Conservation (phyloP, 2,888 invertebrate species). For the Boloria selene region DNA sequence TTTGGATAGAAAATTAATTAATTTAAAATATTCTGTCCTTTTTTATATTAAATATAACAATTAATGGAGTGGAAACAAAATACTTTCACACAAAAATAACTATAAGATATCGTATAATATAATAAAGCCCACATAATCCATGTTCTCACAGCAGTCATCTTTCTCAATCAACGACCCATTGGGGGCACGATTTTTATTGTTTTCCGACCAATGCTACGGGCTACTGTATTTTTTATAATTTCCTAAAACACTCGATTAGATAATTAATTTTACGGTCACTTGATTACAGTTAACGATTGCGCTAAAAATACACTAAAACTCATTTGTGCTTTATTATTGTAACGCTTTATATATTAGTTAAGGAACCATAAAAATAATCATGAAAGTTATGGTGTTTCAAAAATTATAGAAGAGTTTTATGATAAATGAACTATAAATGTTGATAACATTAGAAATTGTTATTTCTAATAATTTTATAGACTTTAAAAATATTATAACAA, state of each 20-base stretch:
- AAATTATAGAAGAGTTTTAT: slow-evolving; percentile 29
- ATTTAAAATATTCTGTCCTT: too few relatives aligned
- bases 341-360: slow-evolving; percentile 55
- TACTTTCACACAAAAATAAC: slow-evolving; percentile 19
- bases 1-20: too few relatives aligned
- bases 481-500: too few relatives aligned
- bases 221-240: slow-evolving; percentile 52
- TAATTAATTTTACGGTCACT: slow-evolving; percentile 77
- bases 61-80: too few relatives aligned
- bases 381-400: slow-evolving; percentile 27
- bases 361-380: slow-evolving; percentile 45
- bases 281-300: slow-evolving; percentile 68
- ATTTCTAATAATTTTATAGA: background rate
- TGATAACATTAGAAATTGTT: slow-evolving; percentile 11
- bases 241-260: slow-evolving; percentile 55
- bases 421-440: slow-evolving; percentile 12
- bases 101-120: slow-evolving; percentile 49
- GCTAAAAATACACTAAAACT: slow-evolving; percentile 60
- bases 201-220: slow-evolving; percentile 70
- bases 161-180: slow-evolving; percentile 77
- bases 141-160: slow-evolving; percentile 77
- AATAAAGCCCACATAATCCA: slow-evolving; percentile 58
- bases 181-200: slow-evolving; percentile 77
- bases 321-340: slow-evolving; percentile 49
- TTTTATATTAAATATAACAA: too few relatives aligned